These are phyloP conservation scores for Euthynnus affinis DNA, from an alignment of 2,797 vertebrate species.

Conservation along the genomic window DNA sequence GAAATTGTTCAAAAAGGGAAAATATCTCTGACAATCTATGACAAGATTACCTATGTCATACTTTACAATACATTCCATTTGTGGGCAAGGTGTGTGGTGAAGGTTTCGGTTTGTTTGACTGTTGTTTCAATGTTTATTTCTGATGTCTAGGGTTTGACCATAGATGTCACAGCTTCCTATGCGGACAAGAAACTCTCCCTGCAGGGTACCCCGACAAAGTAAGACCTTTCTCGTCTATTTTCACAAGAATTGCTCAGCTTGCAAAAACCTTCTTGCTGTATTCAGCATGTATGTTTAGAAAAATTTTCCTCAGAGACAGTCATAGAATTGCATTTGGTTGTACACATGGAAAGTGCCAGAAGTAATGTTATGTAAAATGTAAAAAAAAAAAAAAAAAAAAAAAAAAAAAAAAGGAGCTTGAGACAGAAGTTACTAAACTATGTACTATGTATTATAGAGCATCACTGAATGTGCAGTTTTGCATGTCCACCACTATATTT, in stretches of 20 bases:
- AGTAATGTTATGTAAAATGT: too few relatives aligned
- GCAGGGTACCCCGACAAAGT: constrained; percentile 75
- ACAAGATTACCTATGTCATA: not conserved
- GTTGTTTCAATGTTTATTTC: constrained; percentile 18
- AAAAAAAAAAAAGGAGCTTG: too few relatives aligned
- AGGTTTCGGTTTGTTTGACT: constrained; percentile 9
- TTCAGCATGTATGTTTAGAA: too few relatives aligned
- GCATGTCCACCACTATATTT: not conserved
- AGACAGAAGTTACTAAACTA: too few relatives aligned
- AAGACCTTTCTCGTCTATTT: constrained; percentile 47
- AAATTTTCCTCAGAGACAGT: too few relatives aligned
- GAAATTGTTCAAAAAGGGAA: not conserved
- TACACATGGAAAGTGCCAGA: too few relatives aligned
- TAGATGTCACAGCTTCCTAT: constrained; percentile 84
- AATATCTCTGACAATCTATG: not conserved
- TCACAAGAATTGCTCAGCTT: not conserved
- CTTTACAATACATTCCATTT: not conserved
- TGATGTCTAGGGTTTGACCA: constrained; percentile 73
- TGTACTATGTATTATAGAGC: not conserved
- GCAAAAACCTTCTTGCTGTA: not conserved
- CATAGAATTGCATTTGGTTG: too few relatives aligned
- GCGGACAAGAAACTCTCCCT: constrained; percentile 86
- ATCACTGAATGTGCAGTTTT: not conserved
- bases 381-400: too few relatives aligned
- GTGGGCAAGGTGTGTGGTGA: not conserved